Evolutionary conservation across 1,140 invertebrate species (phyloP), one percentile per base, ranked within the genome.

Genomic region (Aphelenchoides fujianensis): DNA sequence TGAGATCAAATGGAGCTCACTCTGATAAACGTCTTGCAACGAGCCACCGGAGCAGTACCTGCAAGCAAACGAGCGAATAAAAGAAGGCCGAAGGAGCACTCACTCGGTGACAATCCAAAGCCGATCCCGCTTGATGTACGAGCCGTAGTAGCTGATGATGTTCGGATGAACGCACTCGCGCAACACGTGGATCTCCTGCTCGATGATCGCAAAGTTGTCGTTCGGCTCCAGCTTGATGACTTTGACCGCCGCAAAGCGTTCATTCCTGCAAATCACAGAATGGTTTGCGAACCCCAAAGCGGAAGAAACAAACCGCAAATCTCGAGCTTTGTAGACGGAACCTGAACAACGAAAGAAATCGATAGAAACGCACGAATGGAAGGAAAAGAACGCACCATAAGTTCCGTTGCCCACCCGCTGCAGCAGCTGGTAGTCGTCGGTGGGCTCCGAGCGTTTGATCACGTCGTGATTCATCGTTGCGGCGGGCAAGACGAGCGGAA

Each of bases 101-200:
- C 34, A 77, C 32, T 81, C 78, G 71, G 74, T 81, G n/a, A 80
- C 74, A 37, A 78, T 81, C 78, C 79, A 78, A 32, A 78, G 48
- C 27, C 74, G 41, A 31, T 78, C 79, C 19, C 79, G 48, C 32
- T 57, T 57, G 19, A 98, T 88, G 87, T 98, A 98, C 85, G 94
- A 97, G 63, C 95, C 95, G 87, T 92, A 97, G 86, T 98, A 98
- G 3, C 94, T 93, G 68, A 98, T 96, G 79, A 98, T 97, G 86
- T 99, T 98, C 12, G 90, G 89, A 87, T 98, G 95, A 32, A 90
- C 87, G 78, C 88, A 88, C 32, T 79, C 75, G 16, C 94, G 94
- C 93, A 98, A 97, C 94, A 98, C 97, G 66, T 96, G 88, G 78
- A 99, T 98, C 88, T 98, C 96, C 87, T 98, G 96, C 84, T 98